Percentiles rank a stretch among this genome's conserved stretches.
Evolutionary conservation across 2,797 vertebrate genomes (phyloP).

Genomic region (Eptatretus atami): DNA sequence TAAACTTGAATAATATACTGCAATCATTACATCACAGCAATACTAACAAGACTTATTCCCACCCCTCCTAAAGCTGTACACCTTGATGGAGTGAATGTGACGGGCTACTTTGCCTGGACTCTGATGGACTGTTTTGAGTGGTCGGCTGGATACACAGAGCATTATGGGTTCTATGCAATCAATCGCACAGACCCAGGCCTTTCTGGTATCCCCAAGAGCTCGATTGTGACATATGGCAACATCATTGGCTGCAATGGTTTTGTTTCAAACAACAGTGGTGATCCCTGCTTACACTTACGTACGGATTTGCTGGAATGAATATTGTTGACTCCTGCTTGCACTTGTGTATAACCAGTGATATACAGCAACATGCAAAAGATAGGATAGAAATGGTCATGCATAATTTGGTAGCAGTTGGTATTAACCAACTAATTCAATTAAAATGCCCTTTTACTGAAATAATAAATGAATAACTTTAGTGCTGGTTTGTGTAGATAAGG

Average conservation of each 20-base stretch:
- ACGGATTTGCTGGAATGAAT: neutral
- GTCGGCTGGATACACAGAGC: neutral
- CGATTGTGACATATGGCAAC: neutral
- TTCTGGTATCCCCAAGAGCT: neutral
- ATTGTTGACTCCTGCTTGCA: too few relatives aligned
- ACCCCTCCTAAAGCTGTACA: neutral
- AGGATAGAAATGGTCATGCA: too few relatives aligned
- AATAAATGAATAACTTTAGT: too few relatives aligned
- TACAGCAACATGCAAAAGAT: too few relatives aligned
- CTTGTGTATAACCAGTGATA: too few relatives aligned
- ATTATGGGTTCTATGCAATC: neutral
- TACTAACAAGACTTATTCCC: too few relatives aligned
- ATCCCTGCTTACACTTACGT: neutral
- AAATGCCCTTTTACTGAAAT: too few relatives aligned
- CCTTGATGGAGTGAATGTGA: conserved; percentile 4
- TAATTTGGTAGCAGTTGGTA: too few relatives aligned
- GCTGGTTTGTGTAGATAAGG: too few relatives aligned
- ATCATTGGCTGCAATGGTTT: conserved; percentile 4
- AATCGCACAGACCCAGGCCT: neutral
- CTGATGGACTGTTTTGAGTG: neutral
- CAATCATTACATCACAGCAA: too few relatives aligned
- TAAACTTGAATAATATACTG: neutral
- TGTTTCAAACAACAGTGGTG: neutral
- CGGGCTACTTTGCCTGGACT: neutral
- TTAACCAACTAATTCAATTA: too few relatives aligned